Evolutionary conservation across 2,888 invertebrate genomes (phyloP), one percentile per base, ranked within the genome.

Genomic region (Limulus polyphemus): DNA sequence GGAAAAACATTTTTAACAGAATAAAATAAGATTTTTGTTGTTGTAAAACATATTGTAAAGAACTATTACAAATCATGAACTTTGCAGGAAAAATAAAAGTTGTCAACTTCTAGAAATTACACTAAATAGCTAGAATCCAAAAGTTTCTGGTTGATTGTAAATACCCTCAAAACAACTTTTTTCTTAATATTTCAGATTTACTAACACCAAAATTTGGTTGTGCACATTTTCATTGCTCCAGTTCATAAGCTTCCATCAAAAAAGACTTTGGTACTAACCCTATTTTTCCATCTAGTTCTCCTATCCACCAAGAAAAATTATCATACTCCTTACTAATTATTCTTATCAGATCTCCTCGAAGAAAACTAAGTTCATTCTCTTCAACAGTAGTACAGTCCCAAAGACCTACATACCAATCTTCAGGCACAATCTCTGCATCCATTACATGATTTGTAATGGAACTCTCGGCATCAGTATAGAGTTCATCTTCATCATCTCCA

Each of bases 191-290:
- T 32, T 32, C n/a, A n/a, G n/a, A n/a, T n/a, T n/a, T n/a, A n/a
- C 32, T 32, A 32, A 32, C 32, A 32, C 3, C 32, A 32, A 32
- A 32, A 1, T 32, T 7, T 32, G 32, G 7, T 7, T 32, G 32
- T 32, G 1, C 1, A 32, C 32, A 32, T 32, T 32, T 32, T 32
- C 32, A 32, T 7, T 32, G 32, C 32, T 32, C 32, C 48, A 48
- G 47, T 61, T 67, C 67, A 56, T 67, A 65, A 12, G 67, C 67
- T 60, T 67, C 67, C 65, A 67, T 67, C 14, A 67, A 55, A 56
- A 65, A 67, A 7, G 62, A 59, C 49, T 67, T 67, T 1, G 67
- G 67, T 12, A 67, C 67, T 52, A 63, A 63, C 47, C 67, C 67
- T 10, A 63, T 50, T 61, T 63, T 65, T 1, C 64, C 64, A 49